Conservation (phyloP, 2,113 vertebrate genomes). For the Clarias batrachus region DNA sequence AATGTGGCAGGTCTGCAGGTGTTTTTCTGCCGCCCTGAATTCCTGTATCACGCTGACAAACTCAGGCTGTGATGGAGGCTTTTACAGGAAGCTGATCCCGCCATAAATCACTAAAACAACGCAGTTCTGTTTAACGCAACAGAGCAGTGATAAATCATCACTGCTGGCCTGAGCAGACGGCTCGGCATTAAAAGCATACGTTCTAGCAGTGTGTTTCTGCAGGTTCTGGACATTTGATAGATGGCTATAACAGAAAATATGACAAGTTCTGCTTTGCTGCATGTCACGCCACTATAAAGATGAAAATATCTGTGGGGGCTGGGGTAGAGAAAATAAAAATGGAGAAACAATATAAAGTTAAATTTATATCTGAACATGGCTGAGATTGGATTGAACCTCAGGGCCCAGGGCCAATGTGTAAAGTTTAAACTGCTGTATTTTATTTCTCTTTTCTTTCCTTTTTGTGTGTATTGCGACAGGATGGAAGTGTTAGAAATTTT, state of each 20-base stretch:
- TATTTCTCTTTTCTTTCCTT: not conserved
- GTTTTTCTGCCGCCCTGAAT: not conserved
- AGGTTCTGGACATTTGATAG: conserved; percentile 15
- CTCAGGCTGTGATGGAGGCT: conserved; percentile 17
- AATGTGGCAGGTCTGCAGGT: not conserved
- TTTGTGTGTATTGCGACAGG: not conserved
- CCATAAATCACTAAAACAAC: conserved; percentile 19
- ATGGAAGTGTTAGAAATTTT: not conserved
- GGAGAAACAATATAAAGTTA: conserved; percentile 17
- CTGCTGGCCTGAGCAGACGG: not conserved
- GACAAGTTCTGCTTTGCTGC: not conserved
- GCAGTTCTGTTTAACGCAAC: conserved; percentile 20
- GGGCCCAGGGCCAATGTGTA: not conserved
- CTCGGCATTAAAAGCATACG: conserved; percentile 20
- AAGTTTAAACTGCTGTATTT: not conserved
- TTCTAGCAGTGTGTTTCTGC: not conserved
- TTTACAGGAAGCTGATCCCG: conserved; percentile 24
- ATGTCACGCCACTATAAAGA: not conserved
- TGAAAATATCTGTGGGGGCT: not conserved
- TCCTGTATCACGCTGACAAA: conserved; percentile 20
- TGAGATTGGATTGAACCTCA: not conserved
- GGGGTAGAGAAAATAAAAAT: not conserved
- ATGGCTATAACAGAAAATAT: conserved; percentile 18
- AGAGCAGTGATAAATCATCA: conserved; percentile 21
- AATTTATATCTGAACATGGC: conserved; percentile 18